Conservation (phyloP, 2,888 invertebrate species). For the Drosophila emarginata region DNA sequence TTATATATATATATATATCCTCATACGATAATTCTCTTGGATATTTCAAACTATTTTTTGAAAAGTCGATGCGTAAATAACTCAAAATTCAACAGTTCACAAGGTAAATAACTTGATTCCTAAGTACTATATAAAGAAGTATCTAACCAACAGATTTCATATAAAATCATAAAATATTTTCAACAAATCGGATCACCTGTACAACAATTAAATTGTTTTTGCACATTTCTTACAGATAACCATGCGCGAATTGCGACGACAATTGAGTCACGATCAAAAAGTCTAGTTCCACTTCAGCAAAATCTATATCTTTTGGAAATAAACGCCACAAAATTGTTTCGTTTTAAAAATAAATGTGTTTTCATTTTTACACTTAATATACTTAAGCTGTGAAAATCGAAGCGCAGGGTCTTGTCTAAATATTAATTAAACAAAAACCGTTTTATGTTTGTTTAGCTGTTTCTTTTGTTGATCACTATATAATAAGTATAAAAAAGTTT, state of each 20-base stretch:
- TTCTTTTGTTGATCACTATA: not conserved
- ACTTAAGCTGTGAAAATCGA: not conserved
- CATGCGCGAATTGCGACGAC: constrained; percentile 65
- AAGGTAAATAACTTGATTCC: constrained; percentile 65
- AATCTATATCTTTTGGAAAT: not conserved
- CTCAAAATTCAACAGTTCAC: constrained; percentile 41
- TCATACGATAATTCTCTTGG: constrained; percentile 38
- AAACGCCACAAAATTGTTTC: not conserved
- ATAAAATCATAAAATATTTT: constrained; percentile 14
- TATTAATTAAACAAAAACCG: not conserved
- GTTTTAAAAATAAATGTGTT: not conserved
- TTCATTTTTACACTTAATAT: not conserved
- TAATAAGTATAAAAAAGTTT: not conserved
- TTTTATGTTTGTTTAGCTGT: not conserved
- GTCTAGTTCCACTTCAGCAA: not conserved
- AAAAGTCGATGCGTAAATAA: constrained; percentile 54
- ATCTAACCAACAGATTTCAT: constrained; percentile 30
- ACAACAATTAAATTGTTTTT: not conserved
- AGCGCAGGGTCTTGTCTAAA: not conserved
- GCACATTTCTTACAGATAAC: constrained; percentile 58
- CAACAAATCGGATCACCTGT: not conserved
- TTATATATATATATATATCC: constrained; percentile 16
- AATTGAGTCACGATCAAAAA: constrained; percentile 46
- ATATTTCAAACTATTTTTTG: constrained; percentile 53
- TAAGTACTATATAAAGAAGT: constrained; percentile 42